Evolutionary conservation across 2,797 vertebrate species (phyloP), one percentile per base, ranked within the genome.

Genomic region (Melopsittacus undulatus): DNA sequence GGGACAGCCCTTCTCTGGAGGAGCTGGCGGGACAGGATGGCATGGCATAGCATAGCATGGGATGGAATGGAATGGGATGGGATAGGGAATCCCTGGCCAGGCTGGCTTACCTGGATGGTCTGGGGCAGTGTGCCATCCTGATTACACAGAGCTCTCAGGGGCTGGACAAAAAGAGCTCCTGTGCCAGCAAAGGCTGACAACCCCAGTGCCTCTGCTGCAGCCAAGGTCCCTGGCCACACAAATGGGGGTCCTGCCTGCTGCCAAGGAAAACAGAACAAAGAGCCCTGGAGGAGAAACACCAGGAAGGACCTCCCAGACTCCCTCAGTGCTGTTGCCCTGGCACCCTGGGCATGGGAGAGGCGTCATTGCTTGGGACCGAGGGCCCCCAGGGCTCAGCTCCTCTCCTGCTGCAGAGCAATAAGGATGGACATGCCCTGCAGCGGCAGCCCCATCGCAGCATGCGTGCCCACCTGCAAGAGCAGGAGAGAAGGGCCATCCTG

Each of bases 111-210:
- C 29, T 11, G 12, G 20, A 21, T n/a, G 52, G 12, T 6, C 52
- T 56, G 52, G 7, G 7, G 7, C 30, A 56, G 30, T 5, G 1
- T 56, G 30, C 52, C 5, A 1, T 56, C 20, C 20, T 56, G 52
- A 52, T 20, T 56, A 20, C 30, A 56, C 8, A 21, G 12, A 52
- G 51, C 29, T 19, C 51, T 11, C 18, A 20, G 30, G 18, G 8
- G 20, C 12, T 3, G 8, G 52, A 13, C 20, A 13, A n/a, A 54
- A 13, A 21, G 12, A 21, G 20, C 30, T 13, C 30, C 52, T 12
- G 19, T 2, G 20, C 52, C 30, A 56, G 20, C 19, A n/a, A 32
- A 56, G 20, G 30, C 30, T 2, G 2, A 56, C 1, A 2, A n/a
- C 30, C 32, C 20, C 12, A 21, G 30, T 8, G 9, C 30, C 52